Evolutionary conservation across 92 coral and sea anemone species (phyloP).

Genomic region (Plumapathes pennacea): DNA sequence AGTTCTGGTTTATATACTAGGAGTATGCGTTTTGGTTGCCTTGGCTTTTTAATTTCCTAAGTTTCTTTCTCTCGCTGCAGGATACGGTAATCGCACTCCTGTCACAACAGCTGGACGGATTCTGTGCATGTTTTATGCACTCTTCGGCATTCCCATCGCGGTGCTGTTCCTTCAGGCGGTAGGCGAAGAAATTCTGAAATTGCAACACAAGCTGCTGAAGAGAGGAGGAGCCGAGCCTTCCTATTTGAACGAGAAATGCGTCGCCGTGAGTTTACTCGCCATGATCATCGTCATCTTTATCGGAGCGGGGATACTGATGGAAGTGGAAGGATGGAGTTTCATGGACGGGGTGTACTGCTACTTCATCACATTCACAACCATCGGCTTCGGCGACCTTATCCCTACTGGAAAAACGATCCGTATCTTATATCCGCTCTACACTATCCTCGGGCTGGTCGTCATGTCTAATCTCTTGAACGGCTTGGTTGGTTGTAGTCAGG

Average conservation of each 20-base stretch:
- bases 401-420: constrained; percentile 1
- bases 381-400: constrained; percentile 35
- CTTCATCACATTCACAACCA: constrained; percentile 32
- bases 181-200: constrained; percentile 16
- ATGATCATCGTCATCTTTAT: background rate
- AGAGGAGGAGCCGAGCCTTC: constrained; percentile 5
- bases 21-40: no score
- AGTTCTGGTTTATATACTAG: no score
- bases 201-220: constrained; percentile 15
- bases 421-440: background rate
- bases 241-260: constrained; percentile 19
- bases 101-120: constrained; percentile 36
- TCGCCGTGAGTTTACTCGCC: constrained; percentile 8
- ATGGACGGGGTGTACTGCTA: constrained; percentile 39
- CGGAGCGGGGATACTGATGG: constrained; percentile 16
- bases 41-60: no score
- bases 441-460: constrained; percentile 14
- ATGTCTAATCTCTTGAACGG: constrained; percentile 28
- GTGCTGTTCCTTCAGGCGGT: constrained; percentile 21
- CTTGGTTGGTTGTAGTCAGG: background rate
- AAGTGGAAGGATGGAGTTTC: constrained; percentile 34
- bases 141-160: constrained; percentile 45
- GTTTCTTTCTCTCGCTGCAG: constrained; percentile 6
- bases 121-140: constrained; percentile 38
- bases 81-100: constrained; percentile 57